phyloP scores from a whole-genome alignment of 2,888 invertebrate genomes.

The Listrodromus nycthemerus region DNA sequence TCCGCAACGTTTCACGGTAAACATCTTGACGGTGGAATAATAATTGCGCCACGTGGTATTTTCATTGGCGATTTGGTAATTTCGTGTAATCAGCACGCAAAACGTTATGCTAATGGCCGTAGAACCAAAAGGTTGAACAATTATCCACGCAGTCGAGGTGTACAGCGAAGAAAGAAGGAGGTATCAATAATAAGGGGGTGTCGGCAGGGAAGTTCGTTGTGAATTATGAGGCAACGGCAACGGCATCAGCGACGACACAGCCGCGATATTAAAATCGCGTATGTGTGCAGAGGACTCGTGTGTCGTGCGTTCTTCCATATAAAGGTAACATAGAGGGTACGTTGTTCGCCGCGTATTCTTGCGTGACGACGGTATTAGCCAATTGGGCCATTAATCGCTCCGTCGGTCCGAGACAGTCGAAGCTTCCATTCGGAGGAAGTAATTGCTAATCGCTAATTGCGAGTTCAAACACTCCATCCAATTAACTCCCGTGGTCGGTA shows the following conservation, averaged over 20 bases:
- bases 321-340: conserved; percentile 1
- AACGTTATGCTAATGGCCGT: conserved; percentile 26
- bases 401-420: conserved; percentile 80
- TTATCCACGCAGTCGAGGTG: not conserved
- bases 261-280: conserved; percentile 41
- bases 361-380: conserved; percentile 83
- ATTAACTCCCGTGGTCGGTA: conserved; percentile 74
- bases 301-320: not conserved
- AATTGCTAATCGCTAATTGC: conserved; percentile 84
- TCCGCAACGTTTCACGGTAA: not conserved
- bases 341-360: conserved; percentile 75
- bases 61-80: not conserved
- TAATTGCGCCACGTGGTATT: not conserved
- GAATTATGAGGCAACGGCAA: conserved; percentile 56
- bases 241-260: conserved; percentile 40
- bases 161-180: conserved; percentile 52
- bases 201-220: conserved; percentile 47
- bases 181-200: conserved; percentile 60
- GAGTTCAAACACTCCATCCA: conserved; percentile 82
- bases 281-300: conserved; percentile 17
- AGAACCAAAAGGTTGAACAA: conserved; percentile 20
- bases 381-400: conserved; percentile 84
- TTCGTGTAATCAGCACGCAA: not conserved
- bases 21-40: not conserved
- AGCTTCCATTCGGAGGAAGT: conserved; percentile 76